These are phyloP conservation scores for Heliothis peltigera DNA, from an alignment of 2,888 invertebrate genomes.

Conservation along the genomic window DNA sequence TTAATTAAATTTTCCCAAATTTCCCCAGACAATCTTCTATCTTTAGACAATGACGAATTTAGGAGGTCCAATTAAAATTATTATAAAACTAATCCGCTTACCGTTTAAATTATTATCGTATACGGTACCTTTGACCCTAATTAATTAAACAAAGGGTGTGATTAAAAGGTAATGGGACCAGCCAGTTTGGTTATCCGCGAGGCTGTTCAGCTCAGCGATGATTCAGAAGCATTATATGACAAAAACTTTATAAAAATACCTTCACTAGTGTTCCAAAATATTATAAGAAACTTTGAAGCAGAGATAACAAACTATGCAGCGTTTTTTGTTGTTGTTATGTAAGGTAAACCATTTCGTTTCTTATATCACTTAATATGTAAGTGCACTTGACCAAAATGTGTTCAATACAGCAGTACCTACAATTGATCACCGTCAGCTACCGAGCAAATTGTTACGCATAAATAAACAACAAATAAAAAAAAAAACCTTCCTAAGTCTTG, in stretches of 20 bases:
- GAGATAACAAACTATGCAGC: background rate
- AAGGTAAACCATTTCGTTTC: background rate
- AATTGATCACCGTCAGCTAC: background rate
- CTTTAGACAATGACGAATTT: constrained; percentile 18
- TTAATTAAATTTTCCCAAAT: background rate
- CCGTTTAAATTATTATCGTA: constrained; percentile 73
- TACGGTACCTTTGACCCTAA: constrained; percentile 78
- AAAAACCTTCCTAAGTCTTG: too few relatives aligned
- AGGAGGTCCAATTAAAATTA: constrained; percentile 73
- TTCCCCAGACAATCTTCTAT: background rate
- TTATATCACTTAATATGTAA: background rate
- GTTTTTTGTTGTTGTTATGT: too few relatives aligned
- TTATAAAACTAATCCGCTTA: constrained; percentile 77
- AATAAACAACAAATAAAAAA: too few relatives aligned
- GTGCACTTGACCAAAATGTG: background rate
- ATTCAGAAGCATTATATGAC: constrained; percentile 21
- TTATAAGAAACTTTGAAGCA: background rate
- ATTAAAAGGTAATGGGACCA: constrained; percentile 80
- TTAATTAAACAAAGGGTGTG: constrained; percentile 82
- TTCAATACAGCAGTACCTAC: too few relatives aligned
- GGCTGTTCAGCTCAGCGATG: constrained; percentile 28
- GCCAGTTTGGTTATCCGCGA: constrained; percentile 69
- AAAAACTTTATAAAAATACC: background rate
- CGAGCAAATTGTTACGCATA: too few relatives aligned
- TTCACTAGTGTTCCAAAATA: background rate